These are phyloP conservation scores for Aporrectodea caliginosa DNA, from an alignment of 1,140 invertebrate genomes.

Conservation along the genomic window DNA sequence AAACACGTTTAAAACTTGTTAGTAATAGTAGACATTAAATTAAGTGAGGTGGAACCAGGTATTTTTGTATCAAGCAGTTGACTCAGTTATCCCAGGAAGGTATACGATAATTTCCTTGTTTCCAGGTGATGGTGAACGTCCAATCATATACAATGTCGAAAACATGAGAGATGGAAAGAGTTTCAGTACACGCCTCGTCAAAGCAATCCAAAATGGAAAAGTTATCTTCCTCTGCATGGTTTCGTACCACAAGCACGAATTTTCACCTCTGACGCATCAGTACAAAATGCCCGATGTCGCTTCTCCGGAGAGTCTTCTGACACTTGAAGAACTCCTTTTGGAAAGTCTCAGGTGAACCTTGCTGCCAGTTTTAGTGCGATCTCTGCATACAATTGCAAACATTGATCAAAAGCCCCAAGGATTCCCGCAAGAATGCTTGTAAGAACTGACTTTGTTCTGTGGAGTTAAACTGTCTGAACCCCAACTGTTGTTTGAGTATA, in stretches of 20 bases:
- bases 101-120: too few species aligned
- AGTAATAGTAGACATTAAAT: too few species aligned
- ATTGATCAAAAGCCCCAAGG: too few species aligned
- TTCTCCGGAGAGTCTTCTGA: neutral
- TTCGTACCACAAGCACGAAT: constrained; percentile 51
- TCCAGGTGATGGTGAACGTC: constrained; percentile 46
- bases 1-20: too few species aligned
- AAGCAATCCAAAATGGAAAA: constrained; percentile 49
- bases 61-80: too few species aligned
- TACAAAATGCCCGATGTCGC: neutral
- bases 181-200: constrained; percentile 49
- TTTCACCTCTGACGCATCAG: neutral
- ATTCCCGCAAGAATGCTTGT: too few species aligned
- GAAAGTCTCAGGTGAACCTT: neutral
- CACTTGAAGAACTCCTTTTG: neutral
- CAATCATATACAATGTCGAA: constrained; percentile 53
- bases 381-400: too few species aligned
- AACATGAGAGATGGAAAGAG: constrained; percentile 49
- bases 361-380: too few species aligned
- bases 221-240: constrained; percentile 52
- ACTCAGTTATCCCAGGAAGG: too few species aligned
- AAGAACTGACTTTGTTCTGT: too few species aligned
- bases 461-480: too few species aligned
- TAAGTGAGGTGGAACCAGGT: neutral
- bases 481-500: too few species aligned